Base-by-base conservation (phyloP, 30 jellyfish, hydroid and myxozoan genomes). In the Aurelia aurita complex sp. Pacific region DNA sequence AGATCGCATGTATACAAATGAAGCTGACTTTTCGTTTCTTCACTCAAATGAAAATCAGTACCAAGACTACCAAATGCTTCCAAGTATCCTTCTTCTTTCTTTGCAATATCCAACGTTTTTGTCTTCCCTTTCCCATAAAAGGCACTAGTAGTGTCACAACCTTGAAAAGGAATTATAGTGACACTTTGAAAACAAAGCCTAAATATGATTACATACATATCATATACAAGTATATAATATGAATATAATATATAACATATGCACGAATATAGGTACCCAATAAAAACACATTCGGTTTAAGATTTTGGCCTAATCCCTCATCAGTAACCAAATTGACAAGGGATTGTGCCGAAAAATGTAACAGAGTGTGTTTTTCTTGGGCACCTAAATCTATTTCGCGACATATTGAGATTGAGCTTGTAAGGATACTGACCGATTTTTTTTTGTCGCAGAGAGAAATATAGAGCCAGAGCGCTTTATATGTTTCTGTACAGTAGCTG, bases 31-130 rank as follows among this genome's bases (percentile, higher is more conserved):
- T 18, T 38, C 34, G 68, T 51, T 23, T 65, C 87, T 36, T 81
- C 87, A 32, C 36, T 38, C 40, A 46, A 51, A 5, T 18, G 5
- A 33, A 81, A 50, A n/a, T n/a, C 60, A 5, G 40, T 2, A 23
- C 90, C 90, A 60, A 81, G 65, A 5, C 42, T 40, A 33, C 83
- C 71, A 65, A 81, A 63, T 54, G 29, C 90, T 35, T 81, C 35
- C 79, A 43, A 1, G 70, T 43, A 36, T 67, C 2, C 65, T 57
- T 19, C 82, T 72, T 72, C 82, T 72, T 72, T 76, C 32, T 51
- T 76, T 8, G 79, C 77, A 59, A 7, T 10, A 2, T 23, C 19
- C 2, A 76, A 50, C 2, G 78, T 84, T 10, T 6, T 53, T 42
- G 54, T 3, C 13, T 76, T 76, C 18, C 86, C 86, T 53, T 76